Percentiles rank a stretch among this genome's conserved stretches.
phyloP scores from a whole-genome alignment of 2,113 vertebrate genomes.

The Burhinus bistriatus region DNA sequence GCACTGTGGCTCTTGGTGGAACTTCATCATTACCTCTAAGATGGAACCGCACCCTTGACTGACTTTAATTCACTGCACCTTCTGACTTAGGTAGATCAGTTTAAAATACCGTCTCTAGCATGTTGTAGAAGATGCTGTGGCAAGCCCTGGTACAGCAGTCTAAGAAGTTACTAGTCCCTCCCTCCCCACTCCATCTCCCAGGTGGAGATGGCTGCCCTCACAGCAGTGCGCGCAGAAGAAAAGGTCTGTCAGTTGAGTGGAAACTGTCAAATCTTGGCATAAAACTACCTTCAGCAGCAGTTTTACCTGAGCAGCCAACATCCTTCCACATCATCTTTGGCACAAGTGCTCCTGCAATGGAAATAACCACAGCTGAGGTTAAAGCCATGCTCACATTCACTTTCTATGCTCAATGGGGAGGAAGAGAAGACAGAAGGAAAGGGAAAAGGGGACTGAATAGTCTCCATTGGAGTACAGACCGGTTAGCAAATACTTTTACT shows the following conservation, averaged over 20 bases:
- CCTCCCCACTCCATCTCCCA: background rate
- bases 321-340: background rate
- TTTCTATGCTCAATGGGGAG: background rate
- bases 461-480: background rate
- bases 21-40: background rate
- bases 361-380: background rate
- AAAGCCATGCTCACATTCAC: background rate
- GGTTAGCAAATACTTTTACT: background rate
- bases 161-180: background rate
- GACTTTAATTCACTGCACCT: background rate
- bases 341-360: background rate
- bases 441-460: background rate
- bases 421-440: background rate
- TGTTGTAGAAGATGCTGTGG: background rate
- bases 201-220: background rate
- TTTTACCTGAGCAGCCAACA: background rate
- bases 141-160: background rate
- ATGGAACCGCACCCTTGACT: background rate
- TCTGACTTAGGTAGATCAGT: background rate
- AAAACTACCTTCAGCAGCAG: background rate
- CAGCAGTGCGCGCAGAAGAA: background rate
- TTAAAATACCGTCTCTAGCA: accelerated
- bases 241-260: background rate
- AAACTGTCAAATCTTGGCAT: background rate
- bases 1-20: background rate